Evolutionary conservation across 2,797 vertebrate genomes (phyloP).

Genomic region (Pangasius djambal): DNA sequence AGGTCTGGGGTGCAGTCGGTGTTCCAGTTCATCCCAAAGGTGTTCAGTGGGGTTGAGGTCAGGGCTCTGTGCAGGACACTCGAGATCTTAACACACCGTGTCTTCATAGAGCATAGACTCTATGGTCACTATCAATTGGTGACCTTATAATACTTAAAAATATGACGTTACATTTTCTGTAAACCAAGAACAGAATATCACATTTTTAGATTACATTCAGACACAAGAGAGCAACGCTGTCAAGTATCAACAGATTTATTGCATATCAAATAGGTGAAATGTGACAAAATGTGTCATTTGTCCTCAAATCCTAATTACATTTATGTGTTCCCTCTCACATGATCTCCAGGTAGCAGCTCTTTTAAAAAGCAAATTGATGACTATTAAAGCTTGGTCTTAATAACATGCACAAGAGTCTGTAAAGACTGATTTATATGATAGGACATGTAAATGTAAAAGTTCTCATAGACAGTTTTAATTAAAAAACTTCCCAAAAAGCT

Average conservation of each 20-base stretch:
- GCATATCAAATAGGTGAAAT: neutral
- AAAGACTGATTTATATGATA: neutral
- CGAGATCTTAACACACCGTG: neutral
- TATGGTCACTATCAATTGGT: neutral
- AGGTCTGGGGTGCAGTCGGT: neutral
- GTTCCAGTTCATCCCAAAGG: neutral
- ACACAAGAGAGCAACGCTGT: neutral
- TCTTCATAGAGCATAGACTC: neutral
- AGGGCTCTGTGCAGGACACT: neutral
- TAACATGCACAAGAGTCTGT: neutral
- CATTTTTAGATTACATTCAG: neutral
- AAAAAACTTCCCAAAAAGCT: neutral
- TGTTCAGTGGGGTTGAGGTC: neutral
- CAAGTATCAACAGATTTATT: neutral
- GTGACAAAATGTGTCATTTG: neutral
- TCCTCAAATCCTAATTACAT: neutral
- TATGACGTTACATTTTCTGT: neutral
- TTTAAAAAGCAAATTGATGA: neutral
- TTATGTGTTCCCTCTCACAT: neutral
- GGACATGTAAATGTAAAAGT: neutral
- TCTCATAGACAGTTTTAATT: neutral
- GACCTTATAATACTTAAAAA: neutral
- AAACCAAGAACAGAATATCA: neutral
- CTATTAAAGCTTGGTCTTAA: neutral
- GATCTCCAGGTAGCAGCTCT: neutral